Conservation (phyloP, 2,888 invertebrate genomes). For the Epinotia demarniana region DNA sequence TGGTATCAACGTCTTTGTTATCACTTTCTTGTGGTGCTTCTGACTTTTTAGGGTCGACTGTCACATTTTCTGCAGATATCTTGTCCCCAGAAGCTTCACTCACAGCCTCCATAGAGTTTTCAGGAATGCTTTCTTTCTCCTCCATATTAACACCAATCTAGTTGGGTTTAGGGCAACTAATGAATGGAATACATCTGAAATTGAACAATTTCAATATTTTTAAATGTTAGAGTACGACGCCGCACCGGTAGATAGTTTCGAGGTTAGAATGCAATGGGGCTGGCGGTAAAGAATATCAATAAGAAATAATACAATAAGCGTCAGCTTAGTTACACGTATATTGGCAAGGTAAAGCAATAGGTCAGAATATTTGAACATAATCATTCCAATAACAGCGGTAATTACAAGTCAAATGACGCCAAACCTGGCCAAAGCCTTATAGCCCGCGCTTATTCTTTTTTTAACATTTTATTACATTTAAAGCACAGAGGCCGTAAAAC, state of each 20-base stretch:
- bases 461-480: slow-evolving; percentile 19
- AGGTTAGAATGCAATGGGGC: slow-evolving; percentile 69
- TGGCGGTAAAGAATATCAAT: slow-evolving; percentile 18
- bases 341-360: background rate
- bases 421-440: slow-evolving; percentile 62
- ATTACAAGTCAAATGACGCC: slow-evolving; percentile 62
- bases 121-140: slow-evolving; percentile 66
- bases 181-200: slow-evolving; percentile 67
- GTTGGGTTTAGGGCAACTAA: slow-evolving; percentile 58
- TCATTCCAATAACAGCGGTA: slow-evolving; percentile 29
- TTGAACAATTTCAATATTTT: slow-evolving; percentile 43
- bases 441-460: slow-evolving; percentile 78
- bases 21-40: slow-evolving; percentile 43
- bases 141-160: slow-evolving; percentile 70
- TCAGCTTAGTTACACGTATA: background rate
- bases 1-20: slow-evolving; percentile 45
- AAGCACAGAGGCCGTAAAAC: background rate
- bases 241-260: slow-evolving; percentile 71
- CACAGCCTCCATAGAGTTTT: slow-evolving; percentile 56
- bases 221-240: slow-evolving; percentile 40
- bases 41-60: slow-evolving; percentile 24
- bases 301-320: slow-evolving; percentile 2
- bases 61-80: slow-evolving; percentile 27
- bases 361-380: background rate
- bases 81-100: slow-evolving; percentile 50